These are phyloP conservation scores for Heliconius congener DNA, from an alignment of 1,140 invertebrate genomes.

Conservation along the genomic window DNA sequence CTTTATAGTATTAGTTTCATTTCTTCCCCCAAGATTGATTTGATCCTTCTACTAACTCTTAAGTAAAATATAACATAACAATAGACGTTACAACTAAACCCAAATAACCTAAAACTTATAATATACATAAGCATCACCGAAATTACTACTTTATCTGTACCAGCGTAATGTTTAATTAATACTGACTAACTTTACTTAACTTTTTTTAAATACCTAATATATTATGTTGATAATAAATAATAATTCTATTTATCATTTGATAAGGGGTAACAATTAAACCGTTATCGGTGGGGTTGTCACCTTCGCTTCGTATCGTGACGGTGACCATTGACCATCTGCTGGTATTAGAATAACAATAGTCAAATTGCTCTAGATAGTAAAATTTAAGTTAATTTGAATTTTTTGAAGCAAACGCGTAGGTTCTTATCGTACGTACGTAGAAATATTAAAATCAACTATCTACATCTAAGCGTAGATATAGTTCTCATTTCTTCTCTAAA, in stretches of 20 bases:
- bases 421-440: no score
- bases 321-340: background rate
- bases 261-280: constrained; percentile 6
- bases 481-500: no score
- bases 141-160: background rate
- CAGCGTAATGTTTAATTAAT: background rate
- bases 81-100: no score
- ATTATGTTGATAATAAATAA: constrained; percentile 5
- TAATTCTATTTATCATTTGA: background rate
- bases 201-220: background rate
- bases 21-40: no score
- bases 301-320: background rate
- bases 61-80: no score
- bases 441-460: no score
- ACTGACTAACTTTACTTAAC: background rate
- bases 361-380: background rate
- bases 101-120: no score
- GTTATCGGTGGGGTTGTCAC: constrained; percentile 11
- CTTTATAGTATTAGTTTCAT: no score
- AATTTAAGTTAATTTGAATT: no score
- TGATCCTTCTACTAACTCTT: no score
- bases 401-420: no score
- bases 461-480: no score
- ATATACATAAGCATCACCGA: background rate
- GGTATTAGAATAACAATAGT: constrained; percentile 14